Evolutionary conservation across 2,797 vertebrate genomes (phyloP).

Genomic region (Sebastiscus albofasciatus): DNA sequence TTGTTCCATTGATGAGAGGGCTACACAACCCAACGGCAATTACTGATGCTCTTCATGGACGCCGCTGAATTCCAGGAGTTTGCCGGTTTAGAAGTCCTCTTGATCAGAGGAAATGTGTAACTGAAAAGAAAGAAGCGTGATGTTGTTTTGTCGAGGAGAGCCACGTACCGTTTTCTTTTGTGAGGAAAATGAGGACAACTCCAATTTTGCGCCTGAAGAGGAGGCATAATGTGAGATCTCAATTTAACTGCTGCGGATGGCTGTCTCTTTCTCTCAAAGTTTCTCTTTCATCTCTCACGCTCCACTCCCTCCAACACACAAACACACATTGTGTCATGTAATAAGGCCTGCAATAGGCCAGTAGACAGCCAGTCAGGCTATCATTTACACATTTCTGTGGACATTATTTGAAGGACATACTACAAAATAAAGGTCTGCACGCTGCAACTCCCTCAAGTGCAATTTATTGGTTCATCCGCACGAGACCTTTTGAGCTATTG

Average conservation of each 20-base stretch:
- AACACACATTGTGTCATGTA: not conserved
- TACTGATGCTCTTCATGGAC: not conserved
- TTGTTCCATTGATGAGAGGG: not conserved
- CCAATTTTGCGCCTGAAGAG: not conserved
- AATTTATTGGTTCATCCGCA: not conserved
- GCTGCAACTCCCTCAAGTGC: not conserved
- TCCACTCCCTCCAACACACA: not conserved
- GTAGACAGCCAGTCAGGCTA: not conserved
- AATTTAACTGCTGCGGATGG: not conserved
- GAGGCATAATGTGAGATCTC: conserved; percentile 4
- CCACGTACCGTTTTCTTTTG: not conserved
- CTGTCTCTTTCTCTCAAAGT: not conserved
- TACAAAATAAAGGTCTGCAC: not conserved
- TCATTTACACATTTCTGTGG: not conserved
- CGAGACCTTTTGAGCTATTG: not conserved
- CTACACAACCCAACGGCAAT: not conserved
- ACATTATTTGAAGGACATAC: not conserved
- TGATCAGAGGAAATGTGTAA: not conserved
- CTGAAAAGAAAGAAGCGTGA: too few species aligned
- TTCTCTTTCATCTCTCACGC: not conserved
- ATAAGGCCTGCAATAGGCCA: not conserved
- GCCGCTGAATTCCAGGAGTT: not conserved
- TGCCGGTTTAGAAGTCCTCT: not conserved
- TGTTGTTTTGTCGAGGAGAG: not conserved
- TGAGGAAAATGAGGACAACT: conserved; percentile 10